Conservation (phyloP, 2,797 vertebrate genomes). For the Bradypodion pumilum region DNA sequence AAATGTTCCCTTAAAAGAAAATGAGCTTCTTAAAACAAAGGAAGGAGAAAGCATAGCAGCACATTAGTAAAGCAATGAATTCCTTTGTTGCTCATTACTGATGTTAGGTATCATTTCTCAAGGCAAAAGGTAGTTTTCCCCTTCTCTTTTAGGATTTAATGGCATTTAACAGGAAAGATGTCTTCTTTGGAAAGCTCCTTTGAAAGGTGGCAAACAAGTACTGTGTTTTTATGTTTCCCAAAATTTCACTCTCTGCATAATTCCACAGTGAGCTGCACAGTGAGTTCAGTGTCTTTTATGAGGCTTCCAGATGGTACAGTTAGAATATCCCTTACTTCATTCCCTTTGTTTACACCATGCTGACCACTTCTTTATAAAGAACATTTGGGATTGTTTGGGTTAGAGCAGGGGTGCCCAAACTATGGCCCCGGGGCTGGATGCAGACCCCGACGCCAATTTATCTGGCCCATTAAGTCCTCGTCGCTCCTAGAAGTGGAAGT, state of each 20-base stretch:
- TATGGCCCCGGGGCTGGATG: no score
- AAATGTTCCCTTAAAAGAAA: conserved; percentile 65
- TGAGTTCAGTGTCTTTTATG: background rate
- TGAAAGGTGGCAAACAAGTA: background rate
- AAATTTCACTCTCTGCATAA: no score
- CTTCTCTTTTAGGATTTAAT: conserved; percentile 19
- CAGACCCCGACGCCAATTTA: no score
- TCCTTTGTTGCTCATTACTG: conserved; percentile 26
- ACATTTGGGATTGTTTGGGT: background rate
- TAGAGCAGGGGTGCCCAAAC: no score
- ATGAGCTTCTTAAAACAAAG: conserved; percentile 57
- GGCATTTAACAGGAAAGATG: background rate
- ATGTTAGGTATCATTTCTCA: conserved; percentile 53
- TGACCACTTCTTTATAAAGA: background rate
- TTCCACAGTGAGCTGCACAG: no score
- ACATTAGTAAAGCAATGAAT: conserved; percentile 60
- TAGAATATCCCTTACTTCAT: background rate
- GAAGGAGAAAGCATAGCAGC: conserved; percentile 30
- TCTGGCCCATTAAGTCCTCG: no score
- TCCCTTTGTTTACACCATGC: no score
- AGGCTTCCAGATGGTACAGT: background rate
- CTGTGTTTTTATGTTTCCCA: background rate
- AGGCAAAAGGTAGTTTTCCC: conserved; percentile 4
- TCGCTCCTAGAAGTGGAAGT: no score
- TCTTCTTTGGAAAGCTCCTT: background rate